phyloP scores from a whole-genome alignment of 1,140 invertebrate genomes.

The Himalopsyche phryganea region DNA sequence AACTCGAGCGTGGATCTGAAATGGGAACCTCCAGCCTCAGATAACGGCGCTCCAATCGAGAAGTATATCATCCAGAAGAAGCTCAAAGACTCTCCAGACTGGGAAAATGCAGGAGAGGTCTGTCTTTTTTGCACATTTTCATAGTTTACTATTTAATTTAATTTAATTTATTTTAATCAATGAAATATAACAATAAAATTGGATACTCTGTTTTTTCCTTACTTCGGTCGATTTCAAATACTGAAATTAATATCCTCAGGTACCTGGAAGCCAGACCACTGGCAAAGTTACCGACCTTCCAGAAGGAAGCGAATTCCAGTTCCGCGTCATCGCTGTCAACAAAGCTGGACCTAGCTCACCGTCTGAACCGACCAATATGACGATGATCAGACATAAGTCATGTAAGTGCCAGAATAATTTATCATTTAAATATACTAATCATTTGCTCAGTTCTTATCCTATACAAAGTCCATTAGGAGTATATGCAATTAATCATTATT shows the following conservation, averaged over 20 bases:
- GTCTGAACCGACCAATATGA: conserved; percentile 91
- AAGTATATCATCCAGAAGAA: conserved; percentile 99
- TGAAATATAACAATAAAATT: no score
- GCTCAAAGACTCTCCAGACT: conserved; percentile 48
- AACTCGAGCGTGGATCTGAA: conserved; percentile 91
- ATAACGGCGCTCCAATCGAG: conserved; percentile 93
- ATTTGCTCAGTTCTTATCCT: no score
- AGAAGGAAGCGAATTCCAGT: conserved; percentile 91
- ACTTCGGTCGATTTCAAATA: no score
- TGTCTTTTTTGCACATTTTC: no score
- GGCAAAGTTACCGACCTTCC: conserved; percentile 83
- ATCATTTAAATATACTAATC: neutral
- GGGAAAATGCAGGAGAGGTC: conserved; percentile 53
- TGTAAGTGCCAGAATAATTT: conserved; percentile 74
- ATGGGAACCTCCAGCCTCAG: conserved; percentile 86
- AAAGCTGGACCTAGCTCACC: conserved; percentile 91
- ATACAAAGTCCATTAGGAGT: no score
- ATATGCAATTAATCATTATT: no score
- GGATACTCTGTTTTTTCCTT: no score
- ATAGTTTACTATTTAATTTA: no score
- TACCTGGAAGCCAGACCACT: conserved; percentile 72
- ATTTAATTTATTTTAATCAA: no score
- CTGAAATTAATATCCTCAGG: no score
- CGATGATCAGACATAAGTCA: conserved; percentile 85
- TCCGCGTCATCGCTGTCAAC: conserved; percentile 93